These are phyloP conservation scores for Heterotilapia buettikoferi DNA, from an alignment of 2,113 vertebrate species.

Conservation along the genomic window DNA sequence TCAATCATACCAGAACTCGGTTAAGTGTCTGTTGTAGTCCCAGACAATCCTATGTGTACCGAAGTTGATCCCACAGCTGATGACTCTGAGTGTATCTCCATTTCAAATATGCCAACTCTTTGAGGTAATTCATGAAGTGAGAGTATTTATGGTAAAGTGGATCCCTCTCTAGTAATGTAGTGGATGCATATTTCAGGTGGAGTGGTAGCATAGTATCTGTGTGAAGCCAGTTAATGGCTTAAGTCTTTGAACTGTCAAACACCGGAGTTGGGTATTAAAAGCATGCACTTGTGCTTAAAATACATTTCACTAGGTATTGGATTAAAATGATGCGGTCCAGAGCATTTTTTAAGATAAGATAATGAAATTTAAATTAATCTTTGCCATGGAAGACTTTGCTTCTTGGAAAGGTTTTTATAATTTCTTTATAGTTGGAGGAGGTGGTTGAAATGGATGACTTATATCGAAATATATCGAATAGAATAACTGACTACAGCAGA, in stretches of 20 bases:
- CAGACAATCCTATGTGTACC: background rate
- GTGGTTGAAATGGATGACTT: background rate
- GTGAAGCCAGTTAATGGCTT: background rate
- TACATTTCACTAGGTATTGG: background rate
- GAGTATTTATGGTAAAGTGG: slow-evolving; percentile 45
- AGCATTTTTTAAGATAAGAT: background rate
- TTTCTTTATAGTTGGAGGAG: background rate
- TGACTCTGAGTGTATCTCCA: background rate
- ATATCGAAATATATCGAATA: background rate
- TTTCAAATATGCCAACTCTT: background rate
- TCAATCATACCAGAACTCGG: background rate
- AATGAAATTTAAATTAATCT: background rate
- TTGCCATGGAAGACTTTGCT: background rate
- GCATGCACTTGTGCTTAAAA: background rate
- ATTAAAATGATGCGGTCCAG: background rate
- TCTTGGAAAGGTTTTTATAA: background rate
- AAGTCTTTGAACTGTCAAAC: background rate
- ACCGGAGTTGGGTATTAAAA: background rate
- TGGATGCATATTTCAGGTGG: slow-evolving; percentile 37
- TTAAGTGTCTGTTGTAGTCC: background rate
- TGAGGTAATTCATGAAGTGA: slow-evolving; percentile 32
- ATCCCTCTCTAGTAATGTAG: background rate
- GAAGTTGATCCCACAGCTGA: background rate
- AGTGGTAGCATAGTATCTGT: background rate
- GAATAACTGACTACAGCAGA: background rate